Evolutionary conservation across 2,797 vertebrate genomes (phyloP).

Genomic region (Myotis findleyi): DNA sequence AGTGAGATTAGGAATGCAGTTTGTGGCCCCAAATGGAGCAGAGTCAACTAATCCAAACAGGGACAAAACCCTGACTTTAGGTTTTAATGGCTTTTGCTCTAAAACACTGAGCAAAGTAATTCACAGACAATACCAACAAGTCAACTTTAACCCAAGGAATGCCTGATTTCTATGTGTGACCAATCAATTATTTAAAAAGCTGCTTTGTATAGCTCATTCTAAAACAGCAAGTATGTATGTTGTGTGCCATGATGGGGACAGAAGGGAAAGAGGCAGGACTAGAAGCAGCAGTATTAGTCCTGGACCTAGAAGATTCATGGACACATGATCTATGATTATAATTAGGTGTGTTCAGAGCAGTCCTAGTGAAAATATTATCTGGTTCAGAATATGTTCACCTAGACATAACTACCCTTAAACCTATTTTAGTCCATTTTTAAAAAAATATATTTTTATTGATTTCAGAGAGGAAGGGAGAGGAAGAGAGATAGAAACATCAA

Average conservation of each 20-base stretch:
- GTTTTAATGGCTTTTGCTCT: constrained; percentile 9
- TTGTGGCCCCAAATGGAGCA: neutral
- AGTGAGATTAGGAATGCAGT: neutral
- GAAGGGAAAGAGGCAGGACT: neutral
- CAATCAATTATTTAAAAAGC: neutral
- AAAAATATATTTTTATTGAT: too few relatives aligned
- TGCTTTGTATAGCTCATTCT: neutral
- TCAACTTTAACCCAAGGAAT: neutral
- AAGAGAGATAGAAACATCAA: too few relatives aligned
- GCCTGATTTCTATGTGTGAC: neutral
- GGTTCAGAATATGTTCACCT: neutral
- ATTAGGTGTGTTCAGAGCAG: neutral
- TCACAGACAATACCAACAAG: neutral
- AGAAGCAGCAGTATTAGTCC: neutral
- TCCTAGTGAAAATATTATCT: neutral
- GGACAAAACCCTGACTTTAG: neutral
- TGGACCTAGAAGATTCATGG: neutral
- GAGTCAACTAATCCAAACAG: neutral
- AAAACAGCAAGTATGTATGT: neutral
- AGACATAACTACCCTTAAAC: neutral
- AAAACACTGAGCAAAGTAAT: constrained; percentile 5
- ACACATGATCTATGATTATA: neutral
- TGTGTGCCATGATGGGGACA: neutral
- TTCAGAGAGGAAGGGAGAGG: too few relatives aligned
- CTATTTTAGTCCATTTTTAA: neutral